These are phyloP conservation scores for Rafetus swinhoei DNA, from an alignment of 2,113 vertebrate species.

Conservation along the genomic window DNA sequence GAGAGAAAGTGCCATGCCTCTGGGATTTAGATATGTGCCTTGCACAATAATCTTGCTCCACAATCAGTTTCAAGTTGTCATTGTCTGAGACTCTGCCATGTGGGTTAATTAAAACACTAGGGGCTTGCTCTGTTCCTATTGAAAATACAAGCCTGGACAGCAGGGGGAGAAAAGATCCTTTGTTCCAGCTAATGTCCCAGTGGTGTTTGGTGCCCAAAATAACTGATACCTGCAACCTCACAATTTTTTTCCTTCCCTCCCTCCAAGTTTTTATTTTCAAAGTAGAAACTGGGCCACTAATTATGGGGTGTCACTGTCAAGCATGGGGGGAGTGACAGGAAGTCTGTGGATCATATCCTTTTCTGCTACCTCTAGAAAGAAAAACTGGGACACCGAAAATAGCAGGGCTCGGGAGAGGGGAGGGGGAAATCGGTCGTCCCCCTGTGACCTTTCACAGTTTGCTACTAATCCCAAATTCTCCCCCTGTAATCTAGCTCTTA, in stretches of 20 bases:
- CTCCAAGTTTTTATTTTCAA: not conserved
- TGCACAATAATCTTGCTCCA: not conserved
- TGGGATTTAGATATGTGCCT: not conserved
- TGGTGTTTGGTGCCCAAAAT: not conserved
- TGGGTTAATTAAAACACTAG: not conserved
- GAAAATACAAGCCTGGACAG: not conserved
- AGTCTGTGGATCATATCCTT: not conserved
- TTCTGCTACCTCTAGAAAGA: not conserved
- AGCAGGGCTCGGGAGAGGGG: not conserved
- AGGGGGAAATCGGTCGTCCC: not conserved
- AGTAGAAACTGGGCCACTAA: not conserved
- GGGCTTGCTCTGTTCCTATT: not conserved
- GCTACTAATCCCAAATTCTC: not conserved
- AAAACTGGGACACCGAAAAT: not conserved
- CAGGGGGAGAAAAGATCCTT: not conserved
- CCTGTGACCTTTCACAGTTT: fast-evolving
- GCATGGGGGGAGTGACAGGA: not conserved
- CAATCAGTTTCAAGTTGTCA: not conserved
- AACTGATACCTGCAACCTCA: not conserved
- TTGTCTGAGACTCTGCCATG: not conserved
- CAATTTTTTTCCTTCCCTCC: not conserved
- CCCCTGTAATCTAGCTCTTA: not conserved
- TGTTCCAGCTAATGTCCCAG: not conserved
- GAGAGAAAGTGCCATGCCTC: not conserved
- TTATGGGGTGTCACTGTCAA: not conserved